Percentiles rank a stretch among this genome's conserved stretches.
Evolutionary conservation across 2,113 vertebrate species (phyloP).

Genomic region (Ginglymostoma cirratum): DNA sequence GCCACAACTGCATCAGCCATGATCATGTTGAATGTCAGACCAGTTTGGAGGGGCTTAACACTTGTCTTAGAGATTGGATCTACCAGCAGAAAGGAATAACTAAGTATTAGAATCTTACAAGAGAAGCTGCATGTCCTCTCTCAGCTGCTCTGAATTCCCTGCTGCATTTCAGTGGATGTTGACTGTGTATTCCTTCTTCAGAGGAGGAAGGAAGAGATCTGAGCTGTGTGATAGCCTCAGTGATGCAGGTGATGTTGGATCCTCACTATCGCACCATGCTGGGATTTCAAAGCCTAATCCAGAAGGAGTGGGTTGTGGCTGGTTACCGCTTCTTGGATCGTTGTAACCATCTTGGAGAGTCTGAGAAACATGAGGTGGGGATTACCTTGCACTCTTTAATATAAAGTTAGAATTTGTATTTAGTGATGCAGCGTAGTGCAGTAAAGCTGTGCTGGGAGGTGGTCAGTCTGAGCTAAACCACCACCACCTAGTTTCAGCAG

Average conservation of each 20-base stretch:
- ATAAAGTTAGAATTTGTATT: neutral
- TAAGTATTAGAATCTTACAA: neutral
- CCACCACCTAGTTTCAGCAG: neutral
- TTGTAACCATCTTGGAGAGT: constrained; percentile 92
- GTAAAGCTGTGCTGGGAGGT: neutral
- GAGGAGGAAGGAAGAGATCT: constrained; percentile 92
- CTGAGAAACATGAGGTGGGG: constrained; percentile 79
- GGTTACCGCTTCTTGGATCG: constrained; percentile 88
- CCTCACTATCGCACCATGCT: constrained; percentile 80
- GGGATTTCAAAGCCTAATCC: constrained; percentile 91
- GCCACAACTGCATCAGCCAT: too few species aligned
- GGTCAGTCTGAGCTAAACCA: neutral
- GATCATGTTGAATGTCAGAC: too few species aligned
- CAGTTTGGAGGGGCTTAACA: too few species aligned
- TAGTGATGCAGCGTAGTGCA: neutral
- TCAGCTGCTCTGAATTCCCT: neutral
- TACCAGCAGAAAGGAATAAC: neutral
- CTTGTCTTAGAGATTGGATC: too few species aligned
- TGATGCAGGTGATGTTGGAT: constrained; percentile 91
- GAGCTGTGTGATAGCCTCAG: constrained; percentile 78
- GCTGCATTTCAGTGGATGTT: neutral
- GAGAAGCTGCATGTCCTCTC: neutral
- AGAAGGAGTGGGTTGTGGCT: constrained; percentile 98
- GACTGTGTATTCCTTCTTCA: constrained; percentile 47
- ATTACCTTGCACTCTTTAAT: neutral